Evolutionary conservation across 2,113 vertebrate species (phyloP).

Genomic region (Ursus arctos): DNA sequence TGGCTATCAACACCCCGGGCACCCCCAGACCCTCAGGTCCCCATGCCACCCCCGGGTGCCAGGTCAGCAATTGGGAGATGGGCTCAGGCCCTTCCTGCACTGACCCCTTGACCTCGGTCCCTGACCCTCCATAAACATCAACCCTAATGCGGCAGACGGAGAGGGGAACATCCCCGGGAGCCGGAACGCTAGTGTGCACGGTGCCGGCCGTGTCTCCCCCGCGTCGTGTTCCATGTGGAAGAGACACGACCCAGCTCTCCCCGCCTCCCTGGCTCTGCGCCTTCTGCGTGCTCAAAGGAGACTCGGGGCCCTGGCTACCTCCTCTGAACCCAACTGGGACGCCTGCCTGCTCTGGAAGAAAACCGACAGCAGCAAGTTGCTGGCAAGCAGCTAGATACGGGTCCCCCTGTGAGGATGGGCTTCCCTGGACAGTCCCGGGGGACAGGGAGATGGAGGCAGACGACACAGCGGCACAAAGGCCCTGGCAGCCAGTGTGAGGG

Average conservation of each 20-base stretch:
- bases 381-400: no score
- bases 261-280: accelerated
- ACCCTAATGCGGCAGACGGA: neutral
- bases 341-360: neutral
- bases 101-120: accelerated
- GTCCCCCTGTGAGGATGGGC: neutral
- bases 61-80: neutral
- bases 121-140: neutral
- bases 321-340: neutral
- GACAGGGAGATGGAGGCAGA: neutral
- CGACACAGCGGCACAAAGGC: neutral
- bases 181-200: neutral
- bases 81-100: neutral
- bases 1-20: accelerated
- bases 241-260: accelerated
- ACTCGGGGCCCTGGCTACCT: neutral
- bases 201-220: neutral
- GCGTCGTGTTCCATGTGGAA: neutral
- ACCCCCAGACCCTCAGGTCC: neutral
- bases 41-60: neutral
- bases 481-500: neutral
- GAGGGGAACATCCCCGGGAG: neutral
- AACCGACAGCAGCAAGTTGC: neutral
- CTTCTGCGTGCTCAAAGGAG: neutral
- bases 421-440: neutral